Base-by-base conservation (phyloP, 2,113 vertebrate genomes). In the Chitala chitala region DNA sequence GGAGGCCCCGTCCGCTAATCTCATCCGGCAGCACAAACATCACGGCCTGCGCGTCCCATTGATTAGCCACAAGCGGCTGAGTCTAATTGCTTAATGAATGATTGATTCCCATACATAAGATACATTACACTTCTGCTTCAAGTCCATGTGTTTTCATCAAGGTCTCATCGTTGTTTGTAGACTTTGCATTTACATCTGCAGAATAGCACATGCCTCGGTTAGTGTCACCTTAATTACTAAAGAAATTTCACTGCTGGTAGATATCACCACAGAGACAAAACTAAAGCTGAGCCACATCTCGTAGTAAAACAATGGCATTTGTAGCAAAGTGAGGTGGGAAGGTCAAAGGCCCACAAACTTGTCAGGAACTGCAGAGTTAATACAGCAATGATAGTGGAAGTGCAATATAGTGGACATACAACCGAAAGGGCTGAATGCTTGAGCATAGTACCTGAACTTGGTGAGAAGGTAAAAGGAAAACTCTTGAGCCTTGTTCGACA, bases 101-200 rank as follows among this genome's bases (percentile, higher is more conserved):
- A 36, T 40, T 36, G 69, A 55, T 71, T 71, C 69, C 69, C 36
- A 54, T 13, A 13, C 69, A 40, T 56, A 31, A 4, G 69, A 40
- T n/a, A 55, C 69, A 50, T 70, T 20, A 38, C 69, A 54, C 69
- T 31, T 42, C 69, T n/a, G 51, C n/a, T 71, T 55, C 40, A 56
- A n/a, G 53, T 4, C 31, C 24, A 31, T 4, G 13, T 24, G 22
- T 36, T 36, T 40, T 38, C 51, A 71, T 71, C 69, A 53, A n/a
- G 0, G 50, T 71, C 51, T 15, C 31, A 12, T 10, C 40, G 50
- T 15, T 15, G 51, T n/a, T 38, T 31, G 50, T 9, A 2, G 29
- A 70, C 68, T 17, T 31, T 4, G 10, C 15, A 6, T 50, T 51
- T 53, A 29, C 20, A 48, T 50, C 68, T 38, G 44, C 69, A 54